Base-by-base conservation (phyloP, 2,888 invertebrate genomes). In the Macrophya annulata region DNA sequence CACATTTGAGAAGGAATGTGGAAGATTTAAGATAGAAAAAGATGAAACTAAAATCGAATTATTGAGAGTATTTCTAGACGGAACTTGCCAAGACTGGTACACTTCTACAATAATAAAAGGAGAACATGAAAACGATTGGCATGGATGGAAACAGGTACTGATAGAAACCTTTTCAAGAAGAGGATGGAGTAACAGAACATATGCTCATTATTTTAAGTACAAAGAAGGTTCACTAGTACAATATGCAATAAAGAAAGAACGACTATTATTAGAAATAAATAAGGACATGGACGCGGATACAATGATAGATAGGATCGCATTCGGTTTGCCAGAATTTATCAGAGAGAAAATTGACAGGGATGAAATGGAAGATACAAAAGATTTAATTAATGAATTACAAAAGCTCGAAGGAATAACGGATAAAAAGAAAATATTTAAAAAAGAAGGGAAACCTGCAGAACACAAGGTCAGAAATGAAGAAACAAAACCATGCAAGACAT, bases 211-310 rank as follows among this genome's bases (percentile, higher is more conserved):
- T 31, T 87, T 85, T 48, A 87, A 68, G 65, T 86, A 87, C 85
- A 83, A 65, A 85, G 86, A 85, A 83, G 87, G 87, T 25, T 86
- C 84, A 48, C 85, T 87, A 59, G 65, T 86, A 55, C 85, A 88
- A 72, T 88, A 87, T 84, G 87, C 86, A 25, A 85, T 87, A 85
- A 87, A 81, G 82, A 87, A 88, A 85, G 86, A 86, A 82, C 84
- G 85, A 84, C 76, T 87, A 79, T 76, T 86, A 84, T 51, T 76
- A 87, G 87, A 85, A 59, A 81, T 81, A 81, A 81, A 81, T 40
- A 81, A 81, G 62, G 45, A 81, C 62, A 62, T 62, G 79, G 79
- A 81, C 79, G 59, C 59, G n/a, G 79, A 81, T 62, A 81, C 79
- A 62, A 81, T 81, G 79, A 62, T 81, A 81, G 79, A 81, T 40